A percentile compares a stretch with the other conserved stretches of the same genome.
phyloP scores from a whole-genome alignment of 2,888 invertebrate genomes.

The Malthinus flaveolus region DNA sequence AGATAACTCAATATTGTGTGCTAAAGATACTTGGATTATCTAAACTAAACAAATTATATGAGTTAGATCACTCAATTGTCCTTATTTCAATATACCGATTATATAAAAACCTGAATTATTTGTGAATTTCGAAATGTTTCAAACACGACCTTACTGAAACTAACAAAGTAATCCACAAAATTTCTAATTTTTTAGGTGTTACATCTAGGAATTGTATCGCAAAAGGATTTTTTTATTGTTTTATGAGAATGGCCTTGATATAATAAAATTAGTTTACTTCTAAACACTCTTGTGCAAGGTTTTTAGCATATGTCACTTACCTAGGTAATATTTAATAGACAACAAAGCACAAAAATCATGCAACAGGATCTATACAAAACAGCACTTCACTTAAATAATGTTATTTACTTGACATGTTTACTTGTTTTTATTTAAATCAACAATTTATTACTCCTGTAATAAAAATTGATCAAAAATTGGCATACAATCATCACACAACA shows the following conservation, averaged over 20 bases:
- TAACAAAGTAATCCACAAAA: too few relatives aligned
- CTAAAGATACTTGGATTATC: too few relatives aligned
- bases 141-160: too few relatives aligned
- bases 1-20: too few relatives aligned
- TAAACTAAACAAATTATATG: too few relatives aligned
- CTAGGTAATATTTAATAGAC: conserved; percentile 13
- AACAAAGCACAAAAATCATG: conserved; percentile 5
- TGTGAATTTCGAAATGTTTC: too few relatives aligned
- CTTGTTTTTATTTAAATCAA: conserved; percentile 8
- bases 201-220: too few relatives aligned
- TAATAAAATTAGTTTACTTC: conserved; percentile 7
- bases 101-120: too few relatives aligned
- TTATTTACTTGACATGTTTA: conserved; percentile 10
- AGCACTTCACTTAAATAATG: conserved; percentile 1
- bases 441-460: conserved; percentile 1
- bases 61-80: too few relatives aligned
- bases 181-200: too few relatives aligned
- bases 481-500: conserved; percentile 6
- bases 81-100: too few relatives aligned
- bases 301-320: conserved; percentile 27
- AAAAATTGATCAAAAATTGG: conserved; percentile 1
- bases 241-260: background rate
- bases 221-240: too few relatives aligned
- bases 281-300: conserved; percentile 24
- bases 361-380: background rate